A percentile compares a stretch with the other conserved stretches of the same genome.
Evolutionary conservation across 2,797 vertebrate genomes (phyloP).

Genomic region (Enteromius afrohamiltoni): DNA sequence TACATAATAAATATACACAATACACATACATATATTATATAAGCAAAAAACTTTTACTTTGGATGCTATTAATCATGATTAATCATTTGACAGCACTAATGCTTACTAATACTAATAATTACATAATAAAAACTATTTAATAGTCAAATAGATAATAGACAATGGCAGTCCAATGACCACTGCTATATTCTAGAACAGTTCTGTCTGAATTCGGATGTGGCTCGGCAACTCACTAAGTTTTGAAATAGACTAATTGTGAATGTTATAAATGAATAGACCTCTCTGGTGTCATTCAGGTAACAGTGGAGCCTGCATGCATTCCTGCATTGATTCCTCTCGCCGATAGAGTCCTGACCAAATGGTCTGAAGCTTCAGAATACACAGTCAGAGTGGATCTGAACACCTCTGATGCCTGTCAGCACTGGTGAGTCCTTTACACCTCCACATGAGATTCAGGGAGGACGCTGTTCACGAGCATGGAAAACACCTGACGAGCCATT

Average conservation of each 20-base stretch:
- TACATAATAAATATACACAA: too few species aligned
- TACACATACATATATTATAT: too few species aligned
- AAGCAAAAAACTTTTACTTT: too few species aligned
- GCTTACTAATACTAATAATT: too few species aligned
- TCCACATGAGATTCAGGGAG: neutral
- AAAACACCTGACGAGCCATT: neutral
- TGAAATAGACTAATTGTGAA: neutral
- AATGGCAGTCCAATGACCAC: neutral
- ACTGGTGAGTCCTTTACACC: constrained; percentile 34
- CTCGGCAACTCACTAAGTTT: neutral
- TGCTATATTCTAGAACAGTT: neutral
- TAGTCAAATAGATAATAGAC: neutral
- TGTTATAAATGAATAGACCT: neutral
- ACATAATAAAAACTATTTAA: too few species aligned
- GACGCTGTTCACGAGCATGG: too few species aligned
- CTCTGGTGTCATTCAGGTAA: constrained; percentile 28
- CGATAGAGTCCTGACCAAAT: constrained; percentile 51
- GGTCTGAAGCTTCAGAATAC: constrained; percentile 43
- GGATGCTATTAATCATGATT: too few species aligned
- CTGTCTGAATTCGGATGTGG: neutral
- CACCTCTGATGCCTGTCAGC: constrained; percentile 38
- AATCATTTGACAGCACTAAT: too few species aligned
- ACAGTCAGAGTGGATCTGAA: constrained; percentile 44
- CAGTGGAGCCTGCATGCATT: constrained; percentile 15
- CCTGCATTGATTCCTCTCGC: constrained; percentile 33